A percentile compares a stretch with the other conserved stretches of the same genome.
phyloP scores from a whole-genome alignment of 2,888 invertebrate species.

The Tupiocoris notatus region DNA sequence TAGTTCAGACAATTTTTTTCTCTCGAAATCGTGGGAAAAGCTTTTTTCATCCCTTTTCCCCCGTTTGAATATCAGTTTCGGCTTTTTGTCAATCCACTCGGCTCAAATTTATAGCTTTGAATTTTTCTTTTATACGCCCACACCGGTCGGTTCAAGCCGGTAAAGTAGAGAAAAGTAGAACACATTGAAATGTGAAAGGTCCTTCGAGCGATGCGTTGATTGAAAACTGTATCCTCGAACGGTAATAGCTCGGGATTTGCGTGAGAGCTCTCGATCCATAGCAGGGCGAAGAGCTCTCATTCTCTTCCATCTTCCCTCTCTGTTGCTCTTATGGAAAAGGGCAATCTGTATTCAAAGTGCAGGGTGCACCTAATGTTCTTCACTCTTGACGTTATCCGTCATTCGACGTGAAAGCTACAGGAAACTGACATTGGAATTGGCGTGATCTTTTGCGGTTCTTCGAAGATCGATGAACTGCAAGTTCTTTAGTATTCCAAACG shows the following conservation, averaged over 20 bases:
- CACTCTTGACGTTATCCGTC: neutral
- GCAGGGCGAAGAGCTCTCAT: neutral
- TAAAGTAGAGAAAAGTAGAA: no score
- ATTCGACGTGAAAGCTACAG: neutral
- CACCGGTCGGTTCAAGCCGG: no score
- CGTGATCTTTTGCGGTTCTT: neutral
- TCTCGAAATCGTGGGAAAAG: no score
- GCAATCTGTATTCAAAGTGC: neutral
- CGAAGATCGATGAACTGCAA: neutral
- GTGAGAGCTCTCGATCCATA: neutral
- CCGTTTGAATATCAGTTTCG: no score
- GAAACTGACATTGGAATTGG: neutral
- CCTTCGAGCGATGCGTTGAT: no score
- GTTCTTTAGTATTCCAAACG: neutral
- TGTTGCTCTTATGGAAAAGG: neutral
- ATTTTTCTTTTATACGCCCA: no score
- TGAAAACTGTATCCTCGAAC: neutral
- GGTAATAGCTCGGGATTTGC: neutral
- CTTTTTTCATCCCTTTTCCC: no score
- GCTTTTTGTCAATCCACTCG: no score
- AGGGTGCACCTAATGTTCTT: neutral
- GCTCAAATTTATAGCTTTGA: no score
- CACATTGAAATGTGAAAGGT: no score
- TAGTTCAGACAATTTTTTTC: no score
- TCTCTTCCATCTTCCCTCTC: neutral